Conservation (phyloP, 2,113 vertebrate species). For the Pyrgilauda ruficollis region DNA sequence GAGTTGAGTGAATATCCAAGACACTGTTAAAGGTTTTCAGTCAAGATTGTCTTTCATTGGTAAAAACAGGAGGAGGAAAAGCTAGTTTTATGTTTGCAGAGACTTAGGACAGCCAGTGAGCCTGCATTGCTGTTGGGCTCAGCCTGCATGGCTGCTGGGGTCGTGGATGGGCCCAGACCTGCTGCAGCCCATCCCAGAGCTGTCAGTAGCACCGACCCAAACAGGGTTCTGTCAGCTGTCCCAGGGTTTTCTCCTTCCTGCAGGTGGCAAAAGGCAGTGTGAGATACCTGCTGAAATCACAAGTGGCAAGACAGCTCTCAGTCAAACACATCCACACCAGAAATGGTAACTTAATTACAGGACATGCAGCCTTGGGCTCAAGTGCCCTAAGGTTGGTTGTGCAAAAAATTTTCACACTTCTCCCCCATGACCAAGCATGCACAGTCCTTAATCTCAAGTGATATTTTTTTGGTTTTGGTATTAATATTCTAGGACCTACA, state of each 20-base stretch:
- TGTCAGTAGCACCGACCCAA: accelerated
- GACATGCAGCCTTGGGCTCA: neutral
- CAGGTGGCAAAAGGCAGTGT: neutral
- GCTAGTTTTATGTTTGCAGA: neutral
- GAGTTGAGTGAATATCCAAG: neutral
- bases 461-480: neutral
- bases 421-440: neutral
- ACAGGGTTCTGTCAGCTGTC: neutral
- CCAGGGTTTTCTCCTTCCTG: neutral
- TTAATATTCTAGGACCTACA: neutral
- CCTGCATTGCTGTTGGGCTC: accelerated
- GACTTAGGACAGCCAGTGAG: neutral
- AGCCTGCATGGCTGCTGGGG: neutral
- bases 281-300: neutral
- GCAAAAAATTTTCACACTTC: neutral
- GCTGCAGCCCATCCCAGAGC: neutral
- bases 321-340: neutral
- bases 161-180: neutral
- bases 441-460: neutral
- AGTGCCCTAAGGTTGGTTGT: accelerated
- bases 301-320: neutral
- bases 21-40: neutral
- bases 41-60: neutral
- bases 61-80: neutral
- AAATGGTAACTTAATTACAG: neutral